A percentile compares a stretch with the other conserved stretches of the same genome.
These are phyloP conservation scores for Dallia pectoralis DNA, from an alignment of 2,797 vertebrate genomes.

Conservation along the genomic window DNA sequence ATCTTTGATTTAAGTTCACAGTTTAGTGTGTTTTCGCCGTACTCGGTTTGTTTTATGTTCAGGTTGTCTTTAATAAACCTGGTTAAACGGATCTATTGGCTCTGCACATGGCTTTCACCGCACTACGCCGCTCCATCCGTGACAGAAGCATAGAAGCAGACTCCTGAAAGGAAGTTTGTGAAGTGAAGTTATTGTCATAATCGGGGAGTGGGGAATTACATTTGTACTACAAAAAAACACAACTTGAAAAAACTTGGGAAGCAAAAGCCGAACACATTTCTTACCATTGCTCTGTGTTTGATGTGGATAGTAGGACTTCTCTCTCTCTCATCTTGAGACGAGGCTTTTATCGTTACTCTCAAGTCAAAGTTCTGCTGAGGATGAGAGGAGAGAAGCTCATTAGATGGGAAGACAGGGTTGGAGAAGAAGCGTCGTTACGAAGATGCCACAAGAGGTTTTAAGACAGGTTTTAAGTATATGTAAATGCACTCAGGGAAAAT, in stretches of 20 bases:
- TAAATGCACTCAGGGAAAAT: too few relatives aligned
- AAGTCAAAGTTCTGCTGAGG: constrained; percentile 46
- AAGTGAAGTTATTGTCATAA: constrained; percentile 42
- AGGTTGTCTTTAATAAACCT: too few relatives aligned
- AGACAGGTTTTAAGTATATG: background rate
- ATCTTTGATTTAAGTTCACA: too few relatives aligned
- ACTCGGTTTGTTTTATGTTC: too few relatives aligned
- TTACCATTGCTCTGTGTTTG: constrained; percentile 13
- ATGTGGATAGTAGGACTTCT: constrained; percentile 30
- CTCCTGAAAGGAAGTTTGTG: constrained; percentile 35
- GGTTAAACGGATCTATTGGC: too few relatives aligned
- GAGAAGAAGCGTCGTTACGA: constrained; percentile 66
- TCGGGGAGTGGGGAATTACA: constrained; percentile 43
- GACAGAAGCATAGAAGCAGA: constrained; percentile 23
- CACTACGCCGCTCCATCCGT: too few relatives aligned
- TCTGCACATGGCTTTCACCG: too few relatives aligned
- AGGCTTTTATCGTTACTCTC: constrained; percentile 58
- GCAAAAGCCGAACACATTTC: constrained; percentile 18
- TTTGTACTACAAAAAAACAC: constrained; percentile 29
- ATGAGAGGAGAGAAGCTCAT: constrained; percentile 52
- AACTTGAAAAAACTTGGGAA: constrained; percentile 23
- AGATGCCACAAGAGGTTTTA: constrained; percentile 50
- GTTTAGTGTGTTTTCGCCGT: too few relatives aligned
- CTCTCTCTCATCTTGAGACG: constrained; percentile 47
- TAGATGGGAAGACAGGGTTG: constrained; percentile 60